phyloP scores from a whole-genome alignment of 2,797 vertebrate species.

The Mycteria americana region DNA sequence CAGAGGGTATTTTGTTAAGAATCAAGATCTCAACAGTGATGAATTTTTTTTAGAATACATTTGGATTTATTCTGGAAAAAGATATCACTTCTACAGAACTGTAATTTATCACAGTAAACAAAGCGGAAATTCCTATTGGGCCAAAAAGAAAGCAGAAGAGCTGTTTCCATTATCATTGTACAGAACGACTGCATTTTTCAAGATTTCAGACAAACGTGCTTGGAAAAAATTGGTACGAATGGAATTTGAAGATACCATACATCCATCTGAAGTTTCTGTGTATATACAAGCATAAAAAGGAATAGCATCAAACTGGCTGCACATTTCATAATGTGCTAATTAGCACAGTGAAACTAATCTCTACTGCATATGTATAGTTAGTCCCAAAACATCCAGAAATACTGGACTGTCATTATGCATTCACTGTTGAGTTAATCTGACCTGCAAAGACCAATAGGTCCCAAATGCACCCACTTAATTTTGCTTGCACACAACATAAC shows the following conservation, averaged over 20 bases:
- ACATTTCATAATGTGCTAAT: neutral
- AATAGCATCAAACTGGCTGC: neutral
- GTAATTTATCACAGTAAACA: neutral
- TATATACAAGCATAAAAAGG: neutral
- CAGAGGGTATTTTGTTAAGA: neutral
- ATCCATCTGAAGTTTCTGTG: neutral
- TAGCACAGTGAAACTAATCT: neutral
- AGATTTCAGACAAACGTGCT: neutral
- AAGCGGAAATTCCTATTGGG: neutral
- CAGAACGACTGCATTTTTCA: neutral
- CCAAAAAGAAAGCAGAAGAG: neutral
- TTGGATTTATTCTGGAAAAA: neutral
- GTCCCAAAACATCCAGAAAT: neutral
- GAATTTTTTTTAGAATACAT: neutral
- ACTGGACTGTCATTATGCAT: neutral
- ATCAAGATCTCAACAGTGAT: neutral
- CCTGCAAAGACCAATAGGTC: neutral
- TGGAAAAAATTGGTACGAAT: neutral
- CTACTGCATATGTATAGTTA: neutral
- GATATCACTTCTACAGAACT: neutral
- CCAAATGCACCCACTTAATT: neutral
- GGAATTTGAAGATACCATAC: neutral
- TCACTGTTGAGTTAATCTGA: neutral
- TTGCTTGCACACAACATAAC: neutral
- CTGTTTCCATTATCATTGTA: neutral